A percentile compares a stretch with the other conserved stretches of the same genome.
phyloP scores from a whole-genome alignment of 2,888 invertebrate species.

The Schizotus pectinicornis region DNA sequence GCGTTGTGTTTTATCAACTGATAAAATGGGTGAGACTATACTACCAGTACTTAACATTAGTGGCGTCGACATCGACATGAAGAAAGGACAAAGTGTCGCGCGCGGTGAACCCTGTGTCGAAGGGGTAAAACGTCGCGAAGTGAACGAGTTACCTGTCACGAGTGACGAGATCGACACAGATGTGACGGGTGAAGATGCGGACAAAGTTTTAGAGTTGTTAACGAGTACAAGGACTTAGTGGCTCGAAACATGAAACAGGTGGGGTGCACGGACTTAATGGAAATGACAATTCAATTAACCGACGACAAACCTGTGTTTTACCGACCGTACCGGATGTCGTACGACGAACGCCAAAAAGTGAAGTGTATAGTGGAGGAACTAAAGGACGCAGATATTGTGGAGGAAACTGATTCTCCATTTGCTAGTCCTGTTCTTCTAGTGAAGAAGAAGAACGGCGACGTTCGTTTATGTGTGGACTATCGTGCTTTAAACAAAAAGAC shows the following conservation, averaged over 20 bases:
- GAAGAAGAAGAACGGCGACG: conserved; percentile 22
- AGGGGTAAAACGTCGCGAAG: background rate
- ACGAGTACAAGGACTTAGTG: conserved; percentile 22
- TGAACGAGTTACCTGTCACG: background rate
- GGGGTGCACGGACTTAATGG: conserved; percentile 14
- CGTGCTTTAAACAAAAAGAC: conserved; percentile 17
- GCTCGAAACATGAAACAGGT: conserved; percentile 22
- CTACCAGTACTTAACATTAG: conserved; percentile 22
- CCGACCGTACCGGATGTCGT: conserved; percentile 22
- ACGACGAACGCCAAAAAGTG: conserved; percentile 17
- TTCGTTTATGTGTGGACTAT: conserved; percentile 17
- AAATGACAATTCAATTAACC: conserved; percentile 18
- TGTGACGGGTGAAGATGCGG: background rate
- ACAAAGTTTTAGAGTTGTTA: conserved; percentile 10
- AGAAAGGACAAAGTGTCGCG: background rate
- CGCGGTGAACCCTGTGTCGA: conserved; percentile 1
- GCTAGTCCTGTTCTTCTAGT: conserved; percentile 23
- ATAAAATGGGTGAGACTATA: conserved; percentile 9
- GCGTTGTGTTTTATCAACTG: conserved; percentile 1
- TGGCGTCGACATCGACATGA: background rate
- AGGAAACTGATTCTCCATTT: conserved; percentile 15
- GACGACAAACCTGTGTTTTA: conserved; percentile 21
- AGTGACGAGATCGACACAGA: conserved; percentile 1
- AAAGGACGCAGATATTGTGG: conserved; percentile 11
- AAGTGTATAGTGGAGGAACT: conserved; percentile 17